These are phyloP conservation scores for Oegoconia quadripuncta DNA, from an alignment of 2,888 invertebrate genomes.

Conservation along the genomic window DNA sequence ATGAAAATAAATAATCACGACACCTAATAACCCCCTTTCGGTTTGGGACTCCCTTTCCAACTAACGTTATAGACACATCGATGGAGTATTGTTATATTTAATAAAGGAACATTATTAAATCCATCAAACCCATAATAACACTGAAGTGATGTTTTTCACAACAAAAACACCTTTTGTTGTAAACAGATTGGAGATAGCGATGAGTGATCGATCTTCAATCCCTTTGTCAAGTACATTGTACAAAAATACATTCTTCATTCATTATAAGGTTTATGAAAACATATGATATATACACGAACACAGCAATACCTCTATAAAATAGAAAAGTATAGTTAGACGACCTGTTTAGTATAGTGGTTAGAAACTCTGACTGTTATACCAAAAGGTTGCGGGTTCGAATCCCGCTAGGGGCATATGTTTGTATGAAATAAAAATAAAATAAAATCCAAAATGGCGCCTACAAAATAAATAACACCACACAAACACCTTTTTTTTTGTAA, in stretches of 20 bases:
- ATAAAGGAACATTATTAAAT: background rate
- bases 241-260: constrained; percentile 1
- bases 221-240: background rate
- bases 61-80: too few relatives aligned
- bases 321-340: background rate
- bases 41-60: too few relatives aligned
- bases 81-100: background rate
- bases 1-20: too few relatives aligned
- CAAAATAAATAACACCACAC: too few relatives aligned
- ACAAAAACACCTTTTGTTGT: constrained; percentile 6
- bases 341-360: too few relatives aligned
- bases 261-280: background rate
- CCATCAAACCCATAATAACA: constrained; percentile 5
- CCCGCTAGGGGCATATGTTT: too few relatives aligned
- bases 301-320: background rate
- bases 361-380: too few relatives aligned
- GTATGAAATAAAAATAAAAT: too few relatives aligned
- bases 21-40: background rate
- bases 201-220: constrained; percentile 9
- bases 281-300: background rate
- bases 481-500: too few relatives aligned
- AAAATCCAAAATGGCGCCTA: too few relatives aligned
- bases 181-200: constrained; percentile 3
- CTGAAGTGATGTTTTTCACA: constrained; percentile 1
- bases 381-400: too few relatives aligned